These are phyloP conservation scores for Notothenia rossii DNA, from an alignment of 2,113 vertebrate species.

Conservation along the genomic window DNA sequence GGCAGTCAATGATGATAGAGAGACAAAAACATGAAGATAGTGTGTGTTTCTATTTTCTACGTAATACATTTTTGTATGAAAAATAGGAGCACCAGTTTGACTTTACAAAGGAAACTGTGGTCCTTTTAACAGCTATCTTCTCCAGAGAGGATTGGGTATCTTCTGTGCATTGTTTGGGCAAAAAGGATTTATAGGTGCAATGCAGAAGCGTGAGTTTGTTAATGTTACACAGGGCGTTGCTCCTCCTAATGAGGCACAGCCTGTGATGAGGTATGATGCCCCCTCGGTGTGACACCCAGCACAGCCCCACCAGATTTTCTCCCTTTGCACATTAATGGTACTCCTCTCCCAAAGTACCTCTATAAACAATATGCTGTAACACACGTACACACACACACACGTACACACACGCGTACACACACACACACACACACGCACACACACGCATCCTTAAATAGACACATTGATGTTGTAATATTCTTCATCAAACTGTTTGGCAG, in stretches of 20 bases:
- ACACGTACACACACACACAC: constrained; percentile 32
- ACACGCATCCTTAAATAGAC: constrained; percentile 53
- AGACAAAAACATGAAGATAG: neutral
- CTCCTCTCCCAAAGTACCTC: constrained; percentile 67
- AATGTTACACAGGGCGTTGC: constrained; percentile 46
- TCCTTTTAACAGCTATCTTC: constrained; percentile 3
- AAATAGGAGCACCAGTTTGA: neutral
- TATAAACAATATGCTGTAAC: constrained; percentile 68
- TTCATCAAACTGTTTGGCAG: constrained; percentile 46
- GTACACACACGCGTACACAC: neutral
- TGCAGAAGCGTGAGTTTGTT: constrained; percentile 22
- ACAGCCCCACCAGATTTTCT: constrained; percentile 52
- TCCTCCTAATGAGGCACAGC: constrained; percentile 54
- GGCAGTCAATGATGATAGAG: constrained; percentile 30
- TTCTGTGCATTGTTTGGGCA: constrained; percentile 9
- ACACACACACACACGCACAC: neutral
- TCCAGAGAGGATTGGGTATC: neutral
- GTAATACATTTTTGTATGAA: neutral
- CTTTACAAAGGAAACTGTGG: neutral
- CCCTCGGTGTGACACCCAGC: constrained; percentile 48
- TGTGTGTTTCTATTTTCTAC: neutral
- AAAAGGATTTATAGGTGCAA: constrained; percentile 20
- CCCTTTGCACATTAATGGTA: constrained; percentile 63
- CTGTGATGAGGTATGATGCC: constrained; percentile 37
- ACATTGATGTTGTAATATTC: constrained; percentile 54